Percentiles rank a stretch among this genome's conserved stretches.
Evolutionary conservation across 2,888 invertebrate species (phyloP).

Genomic region (Trypoxylon attenuatum): DNA sequence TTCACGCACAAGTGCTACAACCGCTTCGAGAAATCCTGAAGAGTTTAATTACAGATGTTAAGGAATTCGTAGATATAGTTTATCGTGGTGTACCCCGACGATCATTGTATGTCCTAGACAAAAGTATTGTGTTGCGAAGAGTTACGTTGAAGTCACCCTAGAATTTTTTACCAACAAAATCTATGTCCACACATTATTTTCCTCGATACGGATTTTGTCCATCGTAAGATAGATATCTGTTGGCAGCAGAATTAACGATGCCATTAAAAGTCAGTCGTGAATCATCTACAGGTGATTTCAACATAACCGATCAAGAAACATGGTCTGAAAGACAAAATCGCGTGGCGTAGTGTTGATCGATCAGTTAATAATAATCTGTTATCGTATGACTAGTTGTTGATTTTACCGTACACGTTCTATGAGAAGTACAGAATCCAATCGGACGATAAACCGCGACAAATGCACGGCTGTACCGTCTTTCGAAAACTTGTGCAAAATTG

Average conservation of each 20-base stretch:
- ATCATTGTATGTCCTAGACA: slow-evolving; percentile 8
- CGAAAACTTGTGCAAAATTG: background rate
- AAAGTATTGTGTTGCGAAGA: slow-evolving; percentile 17
- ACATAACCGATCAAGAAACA: background rate
- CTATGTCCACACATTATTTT: no score
- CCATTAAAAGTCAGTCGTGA: no score
- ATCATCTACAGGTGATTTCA: no score
- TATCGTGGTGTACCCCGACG: slow-evolving; percentile 33
- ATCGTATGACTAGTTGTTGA: slow-evolving; percentile 36
- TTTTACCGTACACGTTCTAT: slow-evolving; percentile 36
- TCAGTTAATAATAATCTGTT: slow-evolving; percentile 32
- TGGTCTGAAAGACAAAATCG: background rate
- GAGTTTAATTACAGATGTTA: slow-evolving; percentile 57
- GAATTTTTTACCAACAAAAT: no score
- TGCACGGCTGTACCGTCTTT: background rate
- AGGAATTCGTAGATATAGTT: slow-evolving; percentile 57
- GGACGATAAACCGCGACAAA: background rate
- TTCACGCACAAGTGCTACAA: slow-evolving; percentile 59
- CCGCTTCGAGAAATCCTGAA: slow-evolving; percentile 31
- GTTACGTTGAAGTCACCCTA: no score
- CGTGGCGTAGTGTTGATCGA: slow-evolving; percentile 8
- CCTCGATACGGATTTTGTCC: no score
- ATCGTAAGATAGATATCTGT: no score
- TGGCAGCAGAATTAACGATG: no score
- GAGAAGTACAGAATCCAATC: no score